Base-by-base conservation (phyloP, 1,140 invertebrate genomes). In the Drosophila kepulauana region DNA sequence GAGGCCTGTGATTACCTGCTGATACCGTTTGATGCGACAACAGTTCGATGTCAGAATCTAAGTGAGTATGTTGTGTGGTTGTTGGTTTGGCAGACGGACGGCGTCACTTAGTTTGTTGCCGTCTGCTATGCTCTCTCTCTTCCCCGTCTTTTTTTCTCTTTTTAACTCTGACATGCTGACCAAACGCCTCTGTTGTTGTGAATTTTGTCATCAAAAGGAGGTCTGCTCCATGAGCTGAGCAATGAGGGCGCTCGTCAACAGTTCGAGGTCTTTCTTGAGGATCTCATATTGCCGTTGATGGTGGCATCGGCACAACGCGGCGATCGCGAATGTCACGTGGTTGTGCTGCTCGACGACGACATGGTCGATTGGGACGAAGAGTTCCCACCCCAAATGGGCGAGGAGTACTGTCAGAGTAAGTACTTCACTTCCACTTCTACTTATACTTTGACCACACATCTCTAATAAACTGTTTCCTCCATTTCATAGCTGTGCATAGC, bases 1-100 rank as follows among this genome's bases (percentile, higher is more conserved):
- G 99, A 99, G 93, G 99, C 99, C 20, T 99, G 99, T 92, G 99
- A 99, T 93, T 99, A 99, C 93, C 93, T 99, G 30, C 94, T 99
- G 1, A 97, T 99, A 85, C 99, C 99, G 15, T 99, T 99, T 93
- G 98, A 99, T 94, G 97, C 98, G 2, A 96, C 95, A 56, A 99
- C 99, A 35, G 96, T 99, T 38, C 97, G 98, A 92, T 99, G 98
- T 93, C 97, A 98, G 93, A 98, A 98, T 94, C 94, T 99, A 71
- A 94, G 97, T 98, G 94, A 95, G 96, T 95, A 89, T 49, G 49
- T 25, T 75, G 35, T 20, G 46, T 25, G 70, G 43, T 62, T 72
- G 46, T 25, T 25, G 20, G 3, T 25, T 25, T 38, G 35, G 35
- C 61, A 74, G 66, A 59, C 72, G 51, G 63, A 65, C 63, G 45